phyloP scores from a whole-genome alignment of 2,113 vertebrate genomes.

The Fregetta grallaria region DNA sequence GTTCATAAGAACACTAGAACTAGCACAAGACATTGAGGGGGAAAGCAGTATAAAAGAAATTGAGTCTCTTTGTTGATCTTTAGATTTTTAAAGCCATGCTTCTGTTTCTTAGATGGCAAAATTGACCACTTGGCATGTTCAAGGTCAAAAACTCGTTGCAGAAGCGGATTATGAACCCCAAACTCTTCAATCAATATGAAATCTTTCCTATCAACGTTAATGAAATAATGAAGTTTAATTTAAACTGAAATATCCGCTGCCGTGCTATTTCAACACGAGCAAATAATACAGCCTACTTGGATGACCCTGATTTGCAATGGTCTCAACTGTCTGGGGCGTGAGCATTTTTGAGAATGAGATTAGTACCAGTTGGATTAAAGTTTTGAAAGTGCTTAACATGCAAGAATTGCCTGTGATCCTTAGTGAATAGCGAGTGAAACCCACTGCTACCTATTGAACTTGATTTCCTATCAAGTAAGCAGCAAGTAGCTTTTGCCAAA shows the following conservation, averaged over 20 bases:
- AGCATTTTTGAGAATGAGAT: not conserved
- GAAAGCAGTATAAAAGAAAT: not conserved
- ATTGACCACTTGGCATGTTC: not conserved
- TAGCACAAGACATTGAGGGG: not conserved
- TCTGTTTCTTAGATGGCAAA: not conserved
- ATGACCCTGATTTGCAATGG: not conserved
- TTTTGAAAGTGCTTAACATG: not conserved
- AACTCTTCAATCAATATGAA: not conserved
- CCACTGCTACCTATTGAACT: not conserved
- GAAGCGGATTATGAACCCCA: not conserved
- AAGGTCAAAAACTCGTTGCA: not conserved
- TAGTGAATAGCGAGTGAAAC: not conserved
- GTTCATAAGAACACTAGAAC: not conserved
- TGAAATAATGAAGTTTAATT: not conserved
- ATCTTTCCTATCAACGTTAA: not conserved
- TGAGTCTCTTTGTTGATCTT: not conserved
- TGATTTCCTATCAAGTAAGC: not conserved
- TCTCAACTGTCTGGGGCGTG: not conserved
- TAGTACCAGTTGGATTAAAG: not conserved
- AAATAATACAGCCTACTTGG: not conserved
- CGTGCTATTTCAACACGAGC: not conserved
- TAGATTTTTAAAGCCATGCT: not conserved
- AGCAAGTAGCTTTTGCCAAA: not conserved
- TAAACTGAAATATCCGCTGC: not conserved
- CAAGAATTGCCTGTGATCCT: not conserved